A percentile compares a stretch with the other conserved stretches of the same genome.
These are phyloP conservation scores for Belgica antarctica DNA, from an alignment of 2,888 invertebrate species.

Conservation along the genomic window DNA sequence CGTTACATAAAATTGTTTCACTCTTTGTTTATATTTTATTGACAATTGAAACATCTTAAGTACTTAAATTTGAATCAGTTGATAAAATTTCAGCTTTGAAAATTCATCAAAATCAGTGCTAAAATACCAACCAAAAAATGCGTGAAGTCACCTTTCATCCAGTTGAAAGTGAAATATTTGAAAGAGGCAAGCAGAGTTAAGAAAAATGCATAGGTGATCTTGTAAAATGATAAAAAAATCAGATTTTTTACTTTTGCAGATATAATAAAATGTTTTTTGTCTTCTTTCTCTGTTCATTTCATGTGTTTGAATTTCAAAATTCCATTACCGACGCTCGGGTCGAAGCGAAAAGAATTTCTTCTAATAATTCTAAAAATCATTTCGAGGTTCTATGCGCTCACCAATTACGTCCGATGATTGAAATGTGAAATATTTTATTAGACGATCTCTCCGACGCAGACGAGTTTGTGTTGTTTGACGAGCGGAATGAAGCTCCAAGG, in stretches of 20 bases:
- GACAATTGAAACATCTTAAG: too few species aligned
- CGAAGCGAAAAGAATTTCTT: not conserved
- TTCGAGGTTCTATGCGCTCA: not conserved
- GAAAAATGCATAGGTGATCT: constrained; percentile 11
- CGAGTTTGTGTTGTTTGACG: not conserved
- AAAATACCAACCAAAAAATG: too few species aligned
- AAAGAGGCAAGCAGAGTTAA: not conserved
- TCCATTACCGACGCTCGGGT: too few species aligned
- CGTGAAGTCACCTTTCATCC: not conserved
- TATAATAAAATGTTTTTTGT: not conserved
- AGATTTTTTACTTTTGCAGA: not conserved
- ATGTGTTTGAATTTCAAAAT: too few species aligned
- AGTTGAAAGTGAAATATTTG: constrained; percentile 1
- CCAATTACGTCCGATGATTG: constrained; percentile 14
- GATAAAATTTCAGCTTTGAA: too few species aligned
- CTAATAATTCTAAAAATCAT: not conserved
- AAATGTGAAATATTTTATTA: constrained; percentile 31
- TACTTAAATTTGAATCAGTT: too few species aligned
- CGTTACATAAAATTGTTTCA: too few species aligned
- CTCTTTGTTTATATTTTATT: too few species aligned
- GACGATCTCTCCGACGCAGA: not conserved
- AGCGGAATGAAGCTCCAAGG: constrained; percentile 3
- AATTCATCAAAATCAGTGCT: too few species aligned
- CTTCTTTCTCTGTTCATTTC: too few species aligned
- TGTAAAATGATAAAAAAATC: not conserved